Evolutionary conservation across 2,888 invertebrate species (phyloP).

Genomic region (Drosophila affinis): DNA sequence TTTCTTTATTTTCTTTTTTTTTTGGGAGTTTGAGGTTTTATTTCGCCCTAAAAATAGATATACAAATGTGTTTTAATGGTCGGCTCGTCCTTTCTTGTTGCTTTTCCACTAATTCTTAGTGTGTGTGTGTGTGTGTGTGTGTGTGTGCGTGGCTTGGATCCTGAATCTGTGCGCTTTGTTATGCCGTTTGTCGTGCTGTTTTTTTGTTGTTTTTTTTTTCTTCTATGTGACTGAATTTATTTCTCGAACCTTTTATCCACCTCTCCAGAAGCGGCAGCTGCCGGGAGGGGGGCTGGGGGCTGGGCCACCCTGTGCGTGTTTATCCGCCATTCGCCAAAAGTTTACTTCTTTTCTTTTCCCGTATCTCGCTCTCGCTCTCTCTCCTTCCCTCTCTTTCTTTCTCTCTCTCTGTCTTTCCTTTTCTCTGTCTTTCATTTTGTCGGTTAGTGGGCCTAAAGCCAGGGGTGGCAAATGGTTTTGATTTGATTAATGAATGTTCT

Average conservation of each 20-base stretch:
- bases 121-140: neutral
- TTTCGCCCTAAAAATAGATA: conserved; percentile 74
- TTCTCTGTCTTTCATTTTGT: conserved; percentile 19
- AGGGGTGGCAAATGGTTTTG: conserved; percentile 81
- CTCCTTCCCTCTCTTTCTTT: conserved; percentile 18
- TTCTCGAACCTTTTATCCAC: conserved; percentile 35
- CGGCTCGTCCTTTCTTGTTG: conserved; percentile 35
- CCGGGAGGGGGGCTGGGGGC: too few species aligned
- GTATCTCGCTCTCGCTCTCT: conserved; percentile 12
- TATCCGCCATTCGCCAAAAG: conserved; percentile 74
- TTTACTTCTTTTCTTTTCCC: conserved; percentile 56
- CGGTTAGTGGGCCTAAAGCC: conserved; percentile 55
- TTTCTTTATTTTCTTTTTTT: neutral
- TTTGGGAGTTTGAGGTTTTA: conserved; percentile 36
- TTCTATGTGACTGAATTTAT: conserved; percentile 78
- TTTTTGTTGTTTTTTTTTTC: conserved; percentile 52
- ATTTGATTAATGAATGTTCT: conserved; percentile 83
- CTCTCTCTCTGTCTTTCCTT: conserved; percentile 10
- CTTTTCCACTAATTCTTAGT: neutral
- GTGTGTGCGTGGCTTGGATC: conserved; percentile 26
- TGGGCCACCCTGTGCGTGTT: conserved; percentile 64
- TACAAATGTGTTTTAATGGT: conserved; percentile 80
- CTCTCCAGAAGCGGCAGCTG: conserved; percentile 2
- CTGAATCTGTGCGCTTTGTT: conserved; percentile 76
- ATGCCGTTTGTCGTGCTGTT: conserved; percentile 68